A percentile compares a stretch with the other conserved stretches of the same genome.
Conservation (phyloP, 1,140 invertebrate genomes). For the Paraescarpia echinospica region DNA sequence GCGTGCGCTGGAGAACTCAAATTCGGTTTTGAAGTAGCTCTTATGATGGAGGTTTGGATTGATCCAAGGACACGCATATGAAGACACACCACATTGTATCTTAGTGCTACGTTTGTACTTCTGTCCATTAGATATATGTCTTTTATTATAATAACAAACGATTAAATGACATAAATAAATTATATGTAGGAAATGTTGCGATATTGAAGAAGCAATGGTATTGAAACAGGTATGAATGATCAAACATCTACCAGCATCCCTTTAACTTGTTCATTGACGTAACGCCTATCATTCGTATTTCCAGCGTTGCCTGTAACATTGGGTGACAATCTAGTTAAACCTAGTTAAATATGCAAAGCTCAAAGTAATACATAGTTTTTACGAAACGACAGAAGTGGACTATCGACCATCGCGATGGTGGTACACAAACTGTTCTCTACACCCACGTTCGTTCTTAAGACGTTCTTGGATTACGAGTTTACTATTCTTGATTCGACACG, state of each 20-base stretch:
- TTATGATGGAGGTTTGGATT: background rate
- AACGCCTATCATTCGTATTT: background rate
- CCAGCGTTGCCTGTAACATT: background rate
- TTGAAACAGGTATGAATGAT: too few relatives aligned
- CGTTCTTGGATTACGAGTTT: too few relatives aligned
- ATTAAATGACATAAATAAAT: too few relatives aligned
- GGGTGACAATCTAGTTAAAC: background rate
- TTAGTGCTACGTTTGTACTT: background rate
- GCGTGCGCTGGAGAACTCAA: background rate
- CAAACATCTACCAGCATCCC: too few relatives aligned
- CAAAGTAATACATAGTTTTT: background rate
- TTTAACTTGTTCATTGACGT: too few relatives aligned
- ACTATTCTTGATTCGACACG: background rate
- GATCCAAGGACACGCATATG: background rate
- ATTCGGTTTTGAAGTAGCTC: background rate
- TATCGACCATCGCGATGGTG: background rate
- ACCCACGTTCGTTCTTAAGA: background rate
- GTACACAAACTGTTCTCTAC: background rate
- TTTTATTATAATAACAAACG: too few relatives aligned
- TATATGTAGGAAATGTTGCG: too few relatives aligned
- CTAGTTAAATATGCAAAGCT: background rate
- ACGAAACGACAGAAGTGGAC: background rate
- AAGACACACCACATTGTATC: background rate
- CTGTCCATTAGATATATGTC: too few relatives aligned
- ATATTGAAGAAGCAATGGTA: too few relatives aligned